Conservation (phyloP, 2,888 invertebrate genomes). For the Amphimallon solstitiale region DNA sequence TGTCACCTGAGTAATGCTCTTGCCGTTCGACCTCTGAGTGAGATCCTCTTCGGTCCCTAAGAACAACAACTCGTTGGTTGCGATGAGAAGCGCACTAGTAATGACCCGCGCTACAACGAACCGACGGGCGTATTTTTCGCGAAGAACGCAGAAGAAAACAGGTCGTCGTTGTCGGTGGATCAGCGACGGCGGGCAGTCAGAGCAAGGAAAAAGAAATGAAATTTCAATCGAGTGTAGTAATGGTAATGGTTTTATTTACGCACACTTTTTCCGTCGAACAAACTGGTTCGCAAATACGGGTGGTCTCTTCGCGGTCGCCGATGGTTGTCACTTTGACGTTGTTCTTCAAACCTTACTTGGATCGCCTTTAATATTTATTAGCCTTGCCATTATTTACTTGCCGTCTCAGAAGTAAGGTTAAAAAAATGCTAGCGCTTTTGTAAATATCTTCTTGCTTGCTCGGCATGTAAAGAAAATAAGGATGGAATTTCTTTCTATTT, state of each 20-base stretch:
- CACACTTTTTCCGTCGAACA: conserved; percentile 46
- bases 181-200: not conserved
- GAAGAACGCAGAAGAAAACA: conserved; percentile 6
- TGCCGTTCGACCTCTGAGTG: not conserved
- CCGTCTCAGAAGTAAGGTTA: not conserved
- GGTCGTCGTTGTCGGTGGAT: not conserved
- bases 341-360: conserved; percentile 60
- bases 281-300: conserved; percentile 54
- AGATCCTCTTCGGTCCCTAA: not conserved
- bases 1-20: conserved; percentile 30
- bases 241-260: conserved; percentile 48
- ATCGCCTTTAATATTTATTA: conserved; percentile 46
- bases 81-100: not conserved
- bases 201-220: conserved; percentile 34
- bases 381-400: conserved; percentile 32
- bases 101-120: too few relatives aligned
- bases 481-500: conserved; percentile 35
- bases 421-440: conserved; percentile 36
- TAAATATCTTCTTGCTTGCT: conserved; percentile 32
- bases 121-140: too few relatives aligned
- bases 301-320: conserved; percentile 54
- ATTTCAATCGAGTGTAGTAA: conserved; percentile 41
- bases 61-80: not conserved
- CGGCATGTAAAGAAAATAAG: conserved; percentile 29
- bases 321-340: conserved; percentile 59